Percentiles rank a stretch among this genome's conserved stretches.
Evolutionary conservation across 2,888 invertebrate species (phyloP).

Genomic region (Oscheius sp.): DNA sequence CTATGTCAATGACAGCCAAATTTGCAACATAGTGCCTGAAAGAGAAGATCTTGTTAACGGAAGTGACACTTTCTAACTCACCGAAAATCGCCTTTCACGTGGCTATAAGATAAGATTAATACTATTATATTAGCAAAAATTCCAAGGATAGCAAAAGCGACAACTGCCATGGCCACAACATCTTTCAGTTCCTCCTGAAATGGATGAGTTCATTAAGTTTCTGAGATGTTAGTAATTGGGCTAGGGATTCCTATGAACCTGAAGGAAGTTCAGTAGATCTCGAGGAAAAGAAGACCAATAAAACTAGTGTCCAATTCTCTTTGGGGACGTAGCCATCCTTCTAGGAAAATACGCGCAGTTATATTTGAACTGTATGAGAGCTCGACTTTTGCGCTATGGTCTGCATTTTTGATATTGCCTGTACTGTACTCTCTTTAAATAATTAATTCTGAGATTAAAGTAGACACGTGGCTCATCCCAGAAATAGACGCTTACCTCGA

Average conservation of each 20-base stretch:
- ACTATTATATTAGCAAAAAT: conserved; percentile 47
- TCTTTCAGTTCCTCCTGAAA: conserved; percentile 45
- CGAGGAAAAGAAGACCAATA: background rate
- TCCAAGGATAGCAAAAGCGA: conserved; percentile 43
- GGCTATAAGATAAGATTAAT: conserved; percentile 43
- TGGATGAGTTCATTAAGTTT: no score
- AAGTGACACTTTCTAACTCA: background rate
- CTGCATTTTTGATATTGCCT: no score
- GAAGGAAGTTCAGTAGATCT: background rate
- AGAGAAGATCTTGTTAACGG: background rate
- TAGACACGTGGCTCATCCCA: no score
- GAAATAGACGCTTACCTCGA: conserved; percentile 16
- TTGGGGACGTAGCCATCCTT: no score
- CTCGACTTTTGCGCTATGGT: no score
- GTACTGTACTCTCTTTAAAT: no score
- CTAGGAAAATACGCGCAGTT: no score
- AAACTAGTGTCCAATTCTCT: no score
- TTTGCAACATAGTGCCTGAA: conserved; percentile 64
- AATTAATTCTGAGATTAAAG: no score
- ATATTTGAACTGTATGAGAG: no score
- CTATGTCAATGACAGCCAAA: conserved; percentile 62
- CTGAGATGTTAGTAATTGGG: no score
- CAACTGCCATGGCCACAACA: conserved; percentile 45
- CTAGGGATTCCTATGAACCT: no score
- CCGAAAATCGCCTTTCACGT: conserved; percentile 53